Base-by-base conservation (phyloP, 2,888 invertebrate species). In the Acronicta psi region DNA sequence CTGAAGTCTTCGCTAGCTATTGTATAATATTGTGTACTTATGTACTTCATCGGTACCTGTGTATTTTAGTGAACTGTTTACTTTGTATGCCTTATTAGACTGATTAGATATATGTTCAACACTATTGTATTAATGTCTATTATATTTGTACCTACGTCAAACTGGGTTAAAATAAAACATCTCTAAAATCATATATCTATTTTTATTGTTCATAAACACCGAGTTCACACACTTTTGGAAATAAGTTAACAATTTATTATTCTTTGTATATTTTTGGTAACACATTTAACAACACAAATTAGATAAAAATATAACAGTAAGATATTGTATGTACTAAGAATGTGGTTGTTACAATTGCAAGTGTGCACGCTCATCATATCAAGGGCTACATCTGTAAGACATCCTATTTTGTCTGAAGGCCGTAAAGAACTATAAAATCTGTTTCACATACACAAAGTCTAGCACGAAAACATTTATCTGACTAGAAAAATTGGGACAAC, bases 31-130 rank as follows among this genome's bases (percentile, higher is more conserved):
- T 45, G 29, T 56, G 53, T 68, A 61, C 56, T 61, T 59, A 44
- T 46, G 51, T 71, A 73, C 67, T 73, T 59, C 72, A 42, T 60
- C 52, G 64, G 70, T 73, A 78, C 73, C 73, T 75, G 70, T 75
- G 58, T 67, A 61, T 60, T 69, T 62, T 73, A 68, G 59, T 68
- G 23, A 64, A 67, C 46, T 65, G 47, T 66, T 69, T 70, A 58
- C 54, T 75, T 73, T 69, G 45, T 75, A 77, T 76, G 74, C 77
- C 76, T 78, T 75, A 74, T 62, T 81, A 81, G 80, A 81, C 77
- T 81, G 80, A 81, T 69, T 74, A 78, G 69, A 69, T 71, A 61
- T 71, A 62, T 73, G 63, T 67, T 60, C 58, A 69, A 38, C 34
- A 59, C 53, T 63, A 51, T 55, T 37, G 43, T 72, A 64, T 64